These are phyloP conservation scores for Nemoura dubitans DNA, from an alignment of 2,888 invertebrate species.

Conservation along the genomic window DNA sequence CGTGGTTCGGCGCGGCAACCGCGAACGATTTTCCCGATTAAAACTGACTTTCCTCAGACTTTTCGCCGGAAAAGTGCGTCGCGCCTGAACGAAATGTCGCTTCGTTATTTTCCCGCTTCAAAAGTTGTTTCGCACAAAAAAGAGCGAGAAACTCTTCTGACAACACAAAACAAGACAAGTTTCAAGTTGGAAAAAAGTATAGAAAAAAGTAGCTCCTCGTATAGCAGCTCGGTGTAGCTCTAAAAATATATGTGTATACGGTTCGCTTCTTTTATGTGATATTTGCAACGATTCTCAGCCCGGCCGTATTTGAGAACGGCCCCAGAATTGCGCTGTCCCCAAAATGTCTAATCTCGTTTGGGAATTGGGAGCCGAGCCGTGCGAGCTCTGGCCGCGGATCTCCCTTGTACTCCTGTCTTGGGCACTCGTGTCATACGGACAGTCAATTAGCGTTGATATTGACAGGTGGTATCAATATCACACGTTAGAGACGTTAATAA, in stretches of 20 bases:
- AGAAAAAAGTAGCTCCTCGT: neutral
- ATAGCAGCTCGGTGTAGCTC: neutral
- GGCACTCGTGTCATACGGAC: conserved; percentile 4
- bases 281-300: neutral
- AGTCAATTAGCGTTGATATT: neutral
- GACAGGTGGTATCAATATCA: conserved; percentile 12
- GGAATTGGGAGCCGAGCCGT: neutral
- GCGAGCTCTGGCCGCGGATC: neutral
- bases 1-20: neutral
- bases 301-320: neutral
- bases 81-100: conserved; percentile 7
- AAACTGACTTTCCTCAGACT: neutral
- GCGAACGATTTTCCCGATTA: neutral
- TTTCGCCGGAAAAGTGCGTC: neutral
- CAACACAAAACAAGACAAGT: conserved; percentile 12
- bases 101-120: neutral
- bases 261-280: neutral
- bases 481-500: neutral
- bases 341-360: neutral
- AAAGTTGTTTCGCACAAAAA: neutral
- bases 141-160: neutral
- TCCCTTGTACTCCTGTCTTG: neutral
- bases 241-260: neutral
- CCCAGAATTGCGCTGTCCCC: neutral
- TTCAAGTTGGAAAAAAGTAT: neutral